Percentiles rank a stretch among this genome's conserved stretches.
Evolutionary conservation across 2,113 vertebrate species (phyloP).

Genomic region (Oryzias woworae): DNA sequence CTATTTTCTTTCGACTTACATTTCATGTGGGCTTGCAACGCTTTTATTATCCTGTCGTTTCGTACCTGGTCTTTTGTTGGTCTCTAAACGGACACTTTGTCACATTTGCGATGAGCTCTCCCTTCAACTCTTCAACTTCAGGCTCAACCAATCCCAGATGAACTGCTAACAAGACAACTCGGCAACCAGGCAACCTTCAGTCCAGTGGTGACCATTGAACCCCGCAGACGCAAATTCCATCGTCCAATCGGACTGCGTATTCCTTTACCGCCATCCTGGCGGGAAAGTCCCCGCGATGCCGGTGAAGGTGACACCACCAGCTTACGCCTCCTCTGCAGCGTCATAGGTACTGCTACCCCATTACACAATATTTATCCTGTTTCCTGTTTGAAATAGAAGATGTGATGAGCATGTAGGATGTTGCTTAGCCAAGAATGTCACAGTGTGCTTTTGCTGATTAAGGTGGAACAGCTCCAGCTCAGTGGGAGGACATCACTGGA

Average conservation of each 20-base stretch:
- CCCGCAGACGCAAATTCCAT: conserved; percentile 94
- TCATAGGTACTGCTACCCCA: conserved; percentile 82
- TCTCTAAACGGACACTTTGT: conserved; percentile 3
- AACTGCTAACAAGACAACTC: conserved; percentile 91
- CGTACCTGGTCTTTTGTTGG: background rate
- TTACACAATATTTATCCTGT: no score
- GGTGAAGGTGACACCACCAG: conserved; percentile 97
- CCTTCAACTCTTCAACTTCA: conserved; percentile 47
- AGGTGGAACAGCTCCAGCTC: conserved; percentile 95
- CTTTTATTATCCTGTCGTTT: conserved; percentile 10
- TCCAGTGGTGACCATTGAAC: conserved; percentile 95
- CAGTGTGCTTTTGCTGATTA: conserved; percentile 15
- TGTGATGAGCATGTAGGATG: no score
- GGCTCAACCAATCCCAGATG: conserved; percentile 95
- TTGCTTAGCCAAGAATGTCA: conserved; percentile 17
- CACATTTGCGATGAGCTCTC: conserved; percentile 9
- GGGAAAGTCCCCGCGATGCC: conserved; percentile 87
- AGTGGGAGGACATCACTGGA: conserved; percentile 99
- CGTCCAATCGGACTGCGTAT: conserved; percentile 94
- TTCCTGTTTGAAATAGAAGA: background rate
- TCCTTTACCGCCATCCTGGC: conserved; percentile 94
- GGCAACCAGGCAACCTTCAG: conserved; percentile 99
- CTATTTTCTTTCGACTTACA: conserved; percentile 5
- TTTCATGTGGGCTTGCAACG: background rate
- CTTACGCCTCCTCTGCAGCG: conserved; percentile 94